phyloP scores from a whole-genome alignment of 53 echinoderm and acorn worm species.

The Stichopus horrens region DNA sequence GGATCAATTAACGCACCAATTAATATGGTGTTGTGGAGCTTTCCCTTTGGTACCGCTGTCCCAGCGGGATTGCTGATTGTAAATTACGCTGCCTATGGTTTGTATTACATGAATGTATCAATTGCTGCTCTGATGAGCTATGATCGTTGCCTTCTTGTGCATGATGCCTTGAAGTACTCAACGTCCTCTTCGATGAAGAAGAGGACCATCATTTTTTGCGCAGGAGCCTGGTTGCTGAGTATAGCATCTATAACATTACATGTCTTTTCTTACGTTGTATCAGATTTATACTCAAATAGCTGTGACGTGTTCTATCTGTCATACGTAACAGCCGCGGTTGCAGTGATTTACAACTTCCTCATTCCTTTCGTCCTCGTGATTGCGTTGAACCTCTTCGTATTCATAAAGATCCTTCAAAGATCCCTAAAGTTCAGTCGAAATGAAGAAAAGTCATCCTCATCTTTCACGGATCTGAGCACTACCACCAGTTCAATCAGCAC shows the following conservation, averaged over 20 bases:
- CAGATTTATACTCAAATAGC: not conserved
- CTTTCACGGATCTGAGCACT: no score
- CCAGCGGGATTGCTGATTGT: not conserved
- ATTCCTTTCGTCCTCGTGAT: not conserved
- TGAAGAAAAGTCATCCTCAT: no score
- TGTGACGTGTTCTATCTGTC: not conserved
- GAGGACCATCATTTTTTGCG: not conserved
- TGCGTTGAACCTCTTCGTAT: not conserved
- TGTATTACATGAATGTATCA: not conserved
- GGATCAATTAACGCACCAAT: not conserved
- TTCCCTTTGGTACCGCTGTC: not conserved
- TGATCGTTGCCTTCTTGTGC: slow-evolving; percentile 5
- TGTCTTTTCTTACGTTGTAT: not conserved
- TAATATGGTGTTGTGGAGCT: not conserved
- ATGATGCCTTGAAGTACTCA: not conserved
- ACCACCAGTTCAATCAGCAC: no score
- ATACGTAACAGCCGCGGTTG: not conserved
- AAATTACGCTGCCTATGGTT: not conserved
- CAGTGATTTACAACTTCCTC: not conserved
- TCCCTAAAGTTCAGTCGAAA: not conserved
- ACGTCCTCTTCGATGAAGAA: not conserved
- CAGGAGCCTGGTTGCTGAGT: not conserved
- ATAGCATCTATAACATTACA: not conserved
- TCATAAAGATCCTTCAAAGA: not conserved
- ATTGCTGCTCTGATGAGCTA: slow-evolving; percentile 9